Conservation (phyloP, 1,140 invertebrate species). For the Ridgeia piscesae region DNA sequence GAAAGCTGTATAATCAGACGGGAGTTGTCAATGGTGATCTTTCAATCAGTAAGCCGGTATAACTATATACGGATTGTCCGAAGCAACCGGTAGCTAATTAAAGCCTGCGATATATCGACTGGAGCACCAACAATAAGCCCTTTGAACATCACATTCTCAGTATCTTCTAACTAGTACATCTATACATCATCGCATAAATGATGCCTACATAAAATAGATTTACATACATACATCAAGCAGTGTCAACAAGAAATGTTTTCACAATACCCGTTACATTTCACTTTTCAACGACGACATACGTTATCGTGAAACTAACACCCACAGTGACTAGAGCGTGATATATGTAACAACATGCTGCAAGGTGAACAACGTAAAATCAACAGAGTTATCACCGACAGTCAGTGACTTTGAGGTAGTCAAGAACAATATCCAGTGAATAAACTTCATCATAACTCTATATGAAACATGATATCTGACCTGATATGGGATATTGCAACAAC, state of each 20-base stretch:
- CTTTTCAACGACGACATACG: background rate
- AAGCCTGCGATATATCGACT: background rate
- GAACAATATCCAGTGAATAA: background rate
- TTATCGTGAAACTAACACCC: background rate
- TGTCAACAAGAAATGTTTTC: background rate
- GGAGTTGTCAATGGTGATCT: background rate
- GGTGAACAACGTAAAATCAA: background rate
- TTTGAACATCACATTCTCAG: background rate
- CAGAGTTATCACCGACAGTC: background rate
- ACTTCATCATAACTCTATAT: background rate
- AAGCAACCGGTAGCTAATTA: background rate
- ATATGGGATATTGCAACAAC: too few relatives aligned
- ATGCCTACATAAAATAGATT: background rate
- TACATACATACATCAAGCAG: background rate
- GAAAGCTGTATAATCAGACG: background rate
- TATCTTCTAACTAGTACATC: background rate
- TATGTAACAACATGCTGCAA: background rate
- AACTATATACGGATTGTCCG: background rate
- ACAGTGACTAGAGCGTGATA: background rate
- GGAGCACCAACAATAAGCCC: background rate
- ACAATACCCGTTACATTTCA: background rate
- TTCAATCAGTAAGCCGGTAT: background rate
- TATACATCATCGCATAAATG: background rate
- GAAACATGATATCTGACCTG: too few relatives aligned
- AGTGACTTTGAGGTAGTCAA: background rate